phyloP scores from a whole-genome alignment of 1,140 invertebrate species.

The Caenorhabditis briggsae region DNA sequence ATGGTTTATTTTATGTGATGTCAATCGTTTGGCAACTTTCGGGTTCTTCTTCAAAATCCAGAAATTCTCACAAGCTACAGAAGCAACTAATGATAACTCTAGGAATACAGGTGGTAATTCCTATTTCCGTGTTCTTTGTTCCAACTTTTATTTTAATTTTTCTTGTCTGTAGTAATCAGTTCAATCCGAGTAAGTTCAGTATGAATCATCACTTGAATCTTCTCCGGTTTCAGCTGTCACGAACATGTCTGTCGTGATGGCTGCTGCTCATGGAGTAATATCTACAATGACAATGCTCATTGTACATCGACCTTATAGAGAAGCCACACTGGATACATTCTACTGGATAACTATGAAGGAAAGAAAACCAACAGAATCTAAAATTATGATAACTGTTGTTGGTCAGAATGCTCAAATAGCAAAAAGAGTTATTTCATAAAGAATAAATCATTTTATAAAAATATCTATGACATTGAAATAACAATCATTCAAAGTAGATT shows the following conservation, averaged over 20 bases:
- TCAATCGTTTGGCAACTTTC: neutral
- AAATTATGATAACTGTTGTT: neutral
- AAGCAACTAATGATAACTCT: neutral
- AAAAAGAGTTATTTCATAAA: neutral
- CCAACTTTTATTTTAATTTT: neutral
- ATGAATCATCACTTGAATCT: neutral
- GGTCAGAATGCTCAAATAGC: neutral
- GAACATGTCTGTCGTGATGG: neutral
- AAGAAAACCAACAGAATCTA: neutral
- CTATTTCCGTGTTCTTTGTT: neutral
- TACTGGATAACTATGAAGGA: neutral
- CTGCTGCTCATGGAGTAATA: neutral
- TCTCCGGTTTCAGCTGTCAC: neutral
- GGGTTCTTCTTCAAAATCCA: neutral
- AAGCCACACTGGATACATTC: neutral
- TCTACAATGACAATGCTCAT: constrained; percentile 1
- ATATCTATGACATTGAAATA: neutral
- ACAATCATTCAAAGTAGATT: neutral
- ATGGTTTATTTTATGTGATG: neutral
- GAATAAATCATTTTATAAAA: no score
- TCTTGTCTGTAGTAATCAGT: neutral
- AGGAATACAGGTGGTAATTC: neutral
- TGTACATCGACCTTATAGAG: constrained; percentile 15
- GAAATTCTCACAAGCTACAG: neutral
- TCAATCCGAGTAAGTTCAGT: neutral